Evolutionary conservation across 2,797 vertebrate genomes (phyloP).

Genomic region (Clarias pachynema): DNA sequence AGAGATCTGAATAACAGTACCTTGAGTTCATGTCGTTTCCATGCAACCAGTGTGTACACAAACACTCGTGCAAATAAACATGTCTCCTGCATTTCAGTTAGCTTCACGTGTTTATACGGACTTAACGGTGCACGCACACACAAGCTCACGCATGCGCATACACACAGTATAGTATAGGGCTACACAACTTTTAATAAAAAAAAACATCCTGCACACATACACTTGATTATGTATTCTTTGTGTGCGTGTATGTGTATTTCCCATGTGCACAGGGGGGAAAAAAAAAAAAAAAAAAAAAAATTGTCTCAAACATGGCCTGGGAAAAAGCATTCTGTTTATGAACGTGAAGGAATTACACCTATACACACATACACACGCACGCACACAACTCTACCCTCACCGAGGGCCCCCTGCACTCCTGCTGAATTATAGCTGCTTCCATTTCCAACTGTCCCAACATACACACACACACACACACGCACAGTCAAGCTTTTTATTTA

Average conservation of each 20-base stretch:
- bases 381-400: slow-evolving; percentile 16
- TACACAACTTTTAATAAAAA: not conserved
- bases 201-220: not conserved
- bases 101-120: slow-evolving; percentile 48
- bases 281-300: not conserved
- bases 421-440: slow-evolving; percentile 19
- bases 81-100: slow-evolving; percentile 56
- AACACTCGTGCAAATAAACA: slow-evolving; percentile 60
- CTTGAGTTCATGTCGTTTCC: slow-evolving; percentile 66
- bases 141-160: slow-evolving; percentile 36
- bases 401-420: slow-evolving; percentile 12
- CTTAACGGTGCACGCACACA: slow-evolving; percentile 39
- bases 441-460: slow-evolving; percentile 16
- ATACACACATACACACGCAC: slow-evolving; percentile 40
- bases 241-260: not conserved
- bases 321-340: slow-evolving; percentile 68
- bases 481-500: not conserved
- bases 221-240: not conserved
- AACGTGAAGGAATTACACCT: slow-evolving; percentile 63
- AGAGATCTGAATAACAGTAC: slow-evolving; percentile 62
- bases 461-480: not conserved
- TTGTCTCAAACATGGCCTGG: slow-evolving; percentile 58
- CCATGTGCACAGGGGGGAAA: slow-evolving; percentile 25
- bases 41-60: slow-evolving; percentile 67
- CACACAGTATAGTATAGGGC: not conserved